Base-by-base conservation (phyloP, 1,140 invertebrate genomes). In the Bicyclus anynana region DNA sequence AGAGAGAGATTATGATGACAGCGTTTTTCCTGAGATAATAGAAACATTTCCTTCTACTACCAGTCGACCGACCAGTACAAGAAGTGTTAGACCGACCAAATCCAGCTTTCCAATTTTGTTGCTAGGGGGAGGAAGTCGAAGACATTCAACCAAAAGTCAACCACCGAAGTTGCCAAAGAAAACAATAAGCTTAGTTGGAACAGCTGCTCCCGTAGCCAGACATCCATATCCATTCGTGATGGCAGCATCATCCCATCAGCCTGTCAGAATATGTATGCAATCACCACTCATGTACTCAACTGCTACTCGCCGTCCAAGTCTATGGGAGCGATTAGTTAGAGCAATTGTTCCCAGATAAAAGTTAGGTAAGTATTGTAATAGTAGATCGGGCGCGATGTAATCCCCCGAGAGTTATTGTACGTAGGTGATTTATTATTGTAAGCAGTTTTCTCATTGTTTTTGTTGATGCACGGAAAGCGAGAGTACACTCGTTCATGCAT, bases 1-100 rank as follows among this genome's bases (percentile, higher is more conserved):
- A 17, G 75, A 84, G 0, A 72, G 67, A 44, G 84, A 87, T 46
- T 87, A 87, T 50, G 84, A 87, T 2, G 84, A 87, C 7, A 79
- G 82, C 0, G 77, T 87, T 17, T 84, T 81, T 42, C 71, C 74
- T 18, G 84, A 87, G 54, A 74, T 81, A 10, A 80, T 87, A 5
- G 84, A 87, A 51, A 80, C 75, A 5, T 65, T 65, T 1, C 56
- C 80, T 0, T 77, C 73, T 5, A 74, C 76, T 0, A 64, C 74
- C 5, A 59, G 17, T 67, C 66, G 18, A 16, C 58, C 60, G 16
- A 52, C 52, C 2, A 53, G 57, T 2, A 40, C 49, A 1, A 63
- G 56, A 52, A 12, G 52, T 2, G 23, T 50, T 6, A 72, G 51
- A 23, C 47, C 69, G 0, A 69, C 67, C 0, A 72, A 67, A 20